Evolutionary conservation across 2,113 vertebrate species (phyloP), one percentile per base, ranked within the genome.

Genomic region (Atrichornis clamosus): DNA sequence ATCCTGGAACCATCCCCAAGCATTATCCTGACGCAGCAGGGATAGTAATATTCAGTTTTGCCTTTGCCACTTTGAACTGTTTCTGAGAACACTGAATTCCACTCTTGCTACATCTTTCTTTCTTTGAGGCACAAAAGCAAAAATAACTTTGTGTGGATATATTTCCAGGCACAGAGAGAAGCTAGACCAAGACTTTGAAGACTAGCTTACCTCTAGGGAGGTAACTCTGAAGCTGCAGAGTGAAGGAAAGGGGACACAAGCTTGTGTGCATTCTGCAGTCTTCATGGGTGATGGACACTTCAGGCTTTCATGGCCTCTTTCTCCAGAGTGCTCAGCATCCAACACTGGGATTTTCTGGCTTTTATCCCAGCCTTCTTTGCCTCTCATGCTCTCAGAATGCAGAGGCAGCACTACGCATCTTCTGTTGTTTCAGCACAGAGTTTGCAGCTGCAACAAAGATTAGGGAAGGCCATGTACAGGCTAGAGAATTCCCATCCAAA

Each of bases 301-400:
- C 10, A 49, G 32, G 24, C 3, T 46, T 15, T 21, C 22, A 64
- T 0, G 1, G 22, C 4, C 24, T 83, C 7, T 74, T 69, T 62
- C 32, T 41, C 35, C 20, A 16, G 14, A 30, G 9, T 58, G 9
- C 46, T 73, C 73, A 42, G 69, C 28, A 33, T 58, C n/a, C 2
- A 3, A 5, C 44, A 64, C 12, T 7, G 44, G 30, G 10, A 37
- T 42, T 50, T 89, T 75, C 42, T 56, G 58, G 8, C 3, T 73
- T 84, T 78, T 33, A 17, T 35, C 16, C 82, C 62, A 83, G 28
- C 26, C 49, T 75, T 58, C 23, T 27, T 70, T 83, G 37, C 28
- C 12, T 69, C 39, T 85, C 35, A 27, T 0, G 0, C 58, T 50
- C 58, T 85, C 74, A 35, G 17, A 18, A 37, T 11, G 20, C 9